Percentiles rank a stretch among this genome's conserved stretches.
phyloP scores from a whole-genome alignment of 2,797 vertebrate genomes.

The Columba guinea region DNA sequence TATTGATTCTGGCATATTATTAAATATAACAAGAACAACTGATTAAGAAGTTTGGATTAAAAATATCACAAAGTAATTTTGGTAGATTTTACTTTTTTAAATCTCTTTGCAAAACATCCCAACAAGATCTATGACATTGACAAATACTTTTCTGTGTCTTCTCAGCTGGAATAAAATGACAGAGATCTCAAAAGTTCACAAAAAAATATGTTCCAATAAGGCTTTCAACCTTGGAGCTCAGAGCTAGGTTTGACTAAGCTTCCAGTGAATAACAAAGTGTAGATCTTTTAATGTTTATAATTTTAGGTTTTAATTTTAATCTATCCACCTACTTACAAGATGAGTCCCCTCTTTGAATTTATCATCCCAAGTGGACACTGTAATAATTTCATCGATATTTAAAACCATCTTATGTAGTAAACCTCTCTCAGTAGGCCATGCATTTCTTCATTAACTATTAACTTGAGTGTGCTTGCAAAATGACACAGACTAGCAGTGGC shows the following conservation, averaged over 20 bases:
- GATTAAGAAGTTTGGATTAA: not conserved
- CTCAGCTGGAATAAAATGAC: not conserved
- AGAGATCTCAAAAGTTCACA: not conserved
- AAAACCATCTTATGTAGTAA: not conserved
- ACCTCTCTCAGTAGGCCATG: not conserved
- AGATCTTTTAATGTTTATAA: not conserved
- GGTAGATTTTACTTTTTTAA: not conserved
- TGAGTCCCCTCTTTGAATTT: not conserved
- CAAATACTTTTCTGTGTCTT: not conserved
- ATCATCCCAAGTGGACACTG: not conserved
- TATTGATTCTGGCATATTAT: not conserved
- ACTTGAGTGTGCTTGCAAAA: not conserved
- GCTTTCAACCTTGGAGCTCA: not conserved
- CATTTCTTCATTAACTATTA: not conserved
- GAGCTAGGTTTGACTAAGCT: not conserved
- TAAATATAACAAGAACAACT: not conserved
- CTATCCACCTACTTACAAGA: not conserved
- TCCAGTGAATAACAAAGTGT: not conserved
- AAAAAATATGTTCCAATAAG: not conserved
- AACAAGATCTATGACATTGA: not conserved
- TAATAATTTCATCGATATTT: not conserved
- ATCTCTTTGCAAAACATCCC: not conserved
- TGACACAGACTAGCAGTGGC: not conserved
- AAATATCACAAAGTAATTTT: not conserved
- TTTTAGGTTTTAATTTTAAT: not conserved